These are phyloP conservation scores for Vulpes ferrilata DNA, from an alignment of 2,113 vertebrate species.

Conservation along the genomic window DNA sequence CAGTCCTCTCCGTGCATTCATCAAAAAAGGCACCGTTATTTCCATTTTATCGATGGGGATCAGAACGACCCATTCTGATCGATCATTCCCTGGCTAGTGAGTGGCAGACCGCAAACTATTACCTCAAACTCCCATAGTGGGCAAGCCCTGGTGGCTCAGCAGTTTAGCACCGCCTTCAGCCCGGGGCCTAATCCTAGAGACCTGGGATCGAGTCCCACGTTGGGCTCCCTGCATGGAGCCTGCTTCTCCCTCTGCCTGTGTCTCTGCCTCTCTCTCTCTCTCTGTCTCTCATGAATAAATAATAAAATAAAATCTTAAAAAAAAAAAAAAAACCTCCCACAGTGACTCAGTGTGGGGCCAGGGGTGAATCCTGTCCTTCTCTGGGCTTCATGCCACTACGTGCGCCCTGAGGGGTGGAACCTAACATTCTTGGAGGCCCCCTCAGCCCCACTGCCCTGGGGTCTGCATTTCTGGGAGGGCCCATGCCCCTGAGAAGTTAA, in stretches of 20 bases:
- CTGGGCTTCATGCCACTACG: background rate
- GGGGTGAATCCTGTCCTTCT: background rate
- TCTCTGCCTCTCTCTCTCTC: no score
- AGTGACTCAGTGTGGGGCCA: background rate
- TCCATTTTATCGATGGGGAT: background rate
- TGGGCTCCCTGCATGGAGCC: no score
- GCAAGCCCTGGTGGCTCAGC: no score
- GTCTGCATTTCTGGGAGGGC: background rate
- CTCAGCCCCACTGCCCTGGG: background rate
- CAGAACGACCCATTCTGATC: background rate
- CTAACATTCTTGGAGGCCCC: background rate
- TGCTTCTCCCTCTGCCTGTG: no score
- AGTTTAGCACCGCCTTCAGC: no score
- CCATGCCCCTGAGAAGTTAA: background rate
- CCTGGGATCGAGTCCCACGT: no score
- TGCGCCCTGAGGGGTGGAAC: no score
- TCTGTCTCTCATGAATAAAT: no score
- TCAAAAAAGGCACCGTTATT: background rate
- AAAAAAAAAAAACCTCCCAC: no score
- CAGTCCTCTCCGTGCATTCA: background rate
- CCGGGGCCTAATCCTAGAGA: no score
- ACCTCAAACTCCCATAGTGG: no score
- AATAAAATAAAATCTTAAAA: no score
- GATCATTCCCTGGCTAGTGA: background rate
- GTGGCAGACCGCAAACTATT: background rate